Conservation (phyloP, 2,888 invertebrate species). For the Dromius quadrimaculatus region DNA sequence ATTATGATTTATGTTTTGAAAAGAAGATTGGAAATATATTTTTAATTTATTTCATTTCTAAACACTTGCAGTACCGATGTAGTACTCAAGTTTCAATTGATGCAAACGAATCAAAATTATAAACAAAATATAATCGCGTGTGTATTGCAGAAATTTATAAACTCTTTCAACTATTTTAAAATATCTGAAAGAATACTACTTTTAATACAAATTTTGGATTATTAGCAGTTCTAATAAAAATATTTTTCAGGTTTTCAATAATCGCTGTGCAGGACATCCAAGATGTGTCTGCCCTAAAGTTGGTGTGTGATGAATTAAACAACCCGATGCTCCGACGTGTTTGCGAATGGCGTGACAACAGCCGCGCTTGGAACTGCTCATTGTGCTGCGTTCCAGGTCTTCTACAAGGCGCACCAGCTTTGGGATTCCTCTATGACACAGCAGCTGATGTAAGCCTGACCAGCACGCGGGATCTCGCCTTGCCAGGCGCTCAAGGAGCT, state of each 20-base stretch:
- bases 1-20: too few species aligned
- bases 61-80: too few species aligned
- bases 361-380: constrained; percentile 75
- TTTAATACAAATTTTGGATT: too few species aligned
- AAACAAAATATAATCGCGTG: too few species aligned
- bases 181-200: too few species aligned
- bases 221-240: too few species aligned
- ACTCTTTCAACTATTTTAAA: too few species aligned
- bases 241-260: constrained; percentile 74
- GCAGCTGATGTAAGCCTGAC: constrained; percentile 52
- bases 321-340: constrained; percentile 73
- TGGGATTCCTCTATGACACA: constrained; percentile 67
- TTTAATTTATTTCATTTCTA: too few species aligned
- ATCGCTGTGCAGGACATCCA: constrained; percentile 81
- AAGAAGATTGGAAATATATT: too few species aligned
- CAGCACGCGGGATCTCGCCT: constrained; percentile 10
- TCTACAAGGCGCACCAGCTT: constrained; percentile 59
- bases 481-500: constrained; percentile 59
- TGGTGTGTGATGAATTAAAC: constrained; percentile 79
- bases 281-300: constrained; percentile 75
- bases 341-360: constrained; percentile 75
- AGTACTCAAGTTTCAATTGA: too few species aligned
- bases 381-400: constrained; percentile 20
- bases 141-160: too few species aligned
- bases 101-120: too few species aligned